phyloP scores from a whole-genome alignment of 2,888 invertebrate species.

The Drosophila longiperda region DNA sequence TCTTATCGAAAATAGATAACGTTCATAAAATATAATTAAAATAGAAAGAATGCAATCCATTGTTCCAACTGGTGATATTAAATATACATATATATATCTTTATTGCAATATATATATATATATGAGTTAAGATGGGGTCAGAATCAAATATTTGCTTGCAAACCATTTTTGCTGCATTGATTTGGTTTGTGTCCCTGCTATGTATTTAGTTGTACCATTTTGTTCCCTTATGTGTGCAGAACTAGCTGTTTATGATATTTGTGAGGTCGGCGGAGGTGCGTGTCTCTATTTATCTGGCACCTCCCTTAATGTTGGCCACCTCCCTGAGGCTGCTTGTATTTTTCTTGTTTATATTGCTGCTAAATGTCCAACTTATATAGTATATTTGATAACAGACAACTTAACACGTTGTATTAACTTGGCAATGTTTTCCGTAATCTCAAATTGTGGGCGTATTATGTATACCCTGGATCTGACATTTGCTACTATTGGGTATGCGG shows the following conservation, averaged over 20 bases:
- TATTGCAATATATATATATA: background rate
- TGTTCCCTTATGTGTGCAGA: conserved; percentile 2
- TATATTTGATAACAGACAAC: conserved; percentile 44
- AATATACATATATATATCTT: background rate
- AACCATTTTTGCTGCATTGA: background rate
- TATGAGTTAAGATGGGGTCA: too few species aligned
- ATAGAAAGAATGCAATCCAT: background rate
- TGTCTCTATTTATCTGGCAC: conserved; percentile 3
- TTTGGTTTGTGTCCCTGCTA: conserved; percentile 5
- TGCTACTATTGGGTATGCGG: background rate
- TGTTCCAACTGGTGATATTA: background rate
- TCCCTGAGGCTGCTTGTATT: conserved; percentile 7
- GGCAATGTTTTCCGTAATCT: conserved; percentile 30
- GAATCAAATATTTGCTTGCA: too few species aligned
- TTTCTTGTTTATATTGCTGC: conserved; percentile 36
- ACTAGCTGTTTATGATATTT: conserved; percentile 26
- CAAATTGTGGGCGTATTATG: conserved; percentile 23
- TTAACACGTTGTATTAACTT: conserved; percentile 65
- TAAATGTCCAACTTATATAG: conserved; percentile 35
- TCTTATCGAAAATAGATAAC: too few species aligned
- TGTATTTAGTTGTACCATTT: background rate
- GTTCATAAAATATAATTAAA: background rate
- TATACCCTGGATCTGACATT: conserved; percentile 12
- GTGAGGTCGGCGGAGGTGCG: conserved; percentile 2
- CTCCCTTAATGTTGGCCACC: background rate